phyloP scores from a whole-genome alignment of 2,888 invertebrate species.

The Rotaria socialis region DNA sequence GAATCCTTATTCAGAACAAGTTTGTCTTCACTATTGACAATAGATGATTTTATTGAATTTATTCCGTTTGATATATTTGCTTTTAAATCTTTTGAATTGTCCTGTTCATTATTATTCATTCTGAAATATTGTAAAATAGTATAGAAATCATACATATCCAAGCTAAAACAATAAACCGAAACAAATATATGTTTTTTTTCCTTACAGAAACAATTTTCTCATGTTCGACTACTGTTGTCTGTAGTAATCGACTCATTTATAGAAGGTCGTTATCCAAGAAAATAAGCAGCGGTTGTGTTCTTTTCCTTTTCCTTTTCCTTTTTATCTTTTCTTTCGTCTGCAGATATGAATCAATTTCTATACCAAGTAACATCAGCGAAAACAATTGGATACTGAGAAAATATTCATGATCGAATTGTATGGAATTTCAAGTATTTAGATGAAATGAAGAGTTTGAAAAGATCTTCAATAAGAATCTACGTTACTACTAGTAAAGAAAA shows the following conservation, averaged over 20 bases:
- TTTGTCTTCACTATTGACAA: neutral
- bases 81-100: neutral
- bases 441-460: too few relatives aligned
- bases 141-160: neutral
- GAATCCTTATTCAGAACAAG: neutral
- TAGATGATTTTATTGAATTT: neutral
- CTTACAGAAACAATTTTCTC: neutral
- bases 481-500: too few relatives aligned
- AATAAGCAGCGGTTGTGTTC: neutral
- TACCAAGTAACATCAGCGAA: neutral
- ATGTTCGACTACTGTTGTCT: neutral
- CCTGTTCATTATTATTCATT: neutral
- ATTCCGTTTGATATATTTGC: neutral
- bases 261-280: neutral
- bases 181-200: neutral
- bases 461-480: too few relatives aligned
- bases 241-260: neutral
- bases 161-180: neutral
- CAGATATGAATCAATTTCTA: neutral
- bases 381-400: neutral
- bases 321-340: neutral
- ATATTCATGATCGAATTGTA: constrained; percentile 67
- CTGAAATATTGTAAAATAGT: neutral
- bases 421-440: constrained; percentile 75
- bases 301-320: neutral